Conservation (phyloP, 1,140 invertebrate genomes). For the Caenorhabditis brenneri region DNA sequence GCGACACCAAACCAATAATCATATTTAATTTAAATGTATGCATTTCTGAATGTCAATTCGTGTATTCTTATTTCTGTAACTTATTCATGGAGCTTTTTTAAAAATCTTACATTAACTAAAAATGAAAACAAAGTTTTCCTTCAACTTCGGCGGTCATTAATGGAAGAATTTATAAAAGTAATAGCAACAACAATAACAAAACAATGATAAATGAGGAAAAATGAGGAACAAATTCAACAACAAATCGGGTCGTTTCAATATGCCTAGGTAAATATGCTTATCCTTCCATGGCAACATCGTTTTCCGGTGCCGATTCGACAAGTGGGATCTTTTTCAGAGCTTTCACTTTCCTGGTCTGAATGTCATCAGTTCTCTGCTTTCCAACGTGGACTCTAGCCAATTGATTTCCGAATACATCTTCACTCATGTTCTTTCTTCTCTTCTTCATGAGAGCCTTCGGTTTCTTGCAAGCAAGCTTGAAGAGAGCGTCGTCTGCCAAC, state of each 20-base stretch:
- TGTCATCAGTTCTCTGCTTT: constrained; percentile 82
- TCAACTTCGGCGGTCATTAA: too few species aligned
- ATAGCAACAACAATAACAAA: too few species aligned
- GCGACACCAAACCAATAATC: neutral
- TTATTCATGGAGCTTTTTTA: neutral
- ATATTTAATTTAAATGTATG: neutral
- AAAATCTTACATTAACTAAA: too few species aligned
- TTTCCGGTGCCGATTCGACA: neutral
- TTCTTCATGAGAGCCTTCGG: constrained; percentile 83
- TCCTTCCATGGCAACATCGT: neutral
- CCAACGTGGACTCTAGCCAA: constrained; percentile 90
- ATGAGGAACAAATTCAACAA: constrained; percentile 4
- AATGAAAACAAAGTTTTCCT: too few species aligned
- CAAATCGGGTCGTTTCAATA: too few species aligned
- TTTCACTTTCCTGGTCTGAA: constrained; percentile 93
- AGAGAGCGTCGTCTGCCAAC: constrained; percentile 87
- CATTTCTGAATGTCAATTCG: neutral
- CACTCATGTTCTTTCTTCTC: constrained; percentile 88
- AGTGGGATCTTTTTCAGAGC: constrained; percentile 75
- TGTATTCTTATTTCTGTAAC: neutral
- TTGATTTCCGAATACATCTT: constrained; percentile 85
- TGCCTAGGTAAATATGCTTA: neutral
- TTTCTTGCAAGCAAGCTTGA: constrained; percentile 83
- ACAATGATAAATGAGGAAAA: too few species aligned
- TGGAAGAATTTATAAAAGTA: too few species aligned